Base-by-base conservation (phyloP, 2,797 vertebrate genomes). In the Falco concolor region DNA sequence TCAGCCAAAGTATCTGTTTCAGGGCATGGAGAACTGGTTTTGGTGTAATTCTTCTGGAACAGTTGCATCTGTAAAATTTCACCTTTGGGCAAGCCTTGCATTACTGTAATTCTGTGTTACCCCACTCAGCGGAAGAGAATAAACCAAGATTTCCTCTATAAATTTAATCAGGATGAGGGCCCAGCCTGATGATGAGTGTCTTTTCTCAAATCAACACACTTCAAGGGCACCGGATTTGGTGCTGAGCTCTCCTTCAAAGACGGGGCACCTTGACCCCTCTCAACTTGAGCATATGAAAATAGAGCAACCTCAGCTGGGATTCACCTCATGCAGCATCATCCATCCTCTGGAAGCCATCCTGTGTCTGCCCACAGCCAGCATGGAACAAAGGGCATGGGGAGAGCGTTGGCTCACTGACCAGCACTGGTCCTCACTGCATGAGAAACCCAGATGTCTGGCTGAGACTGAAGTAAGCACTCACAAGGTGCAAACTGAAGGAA, bases 21-120 rank as follows among this genome's bases (percentile, higher is more conserved):
- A 65, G 8, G 10, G 16, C 13, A 30, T 56, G 1, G 1, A 72
- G 25, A 28, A 57, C 19, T 1, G 0, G 5, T 16, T 84, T 84
- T 65, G 9, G 22, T 47, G 21, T 44, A 65, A 65, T 73, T 61
- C 25, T 87, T 78, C 57, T 36, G 34, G 40, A 88, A 75, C 21
- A 90, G 13, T 18, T 52, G 8, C 38, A 67, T 52, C 38, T 57
- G n/a, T 42, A 69, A 36, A 69, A 90, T 59, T 81, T 81, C 38
- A 69, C 6, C 32, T 59, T 38, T 84, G 47, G 30, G 9, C 30
- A 86, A 88, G 61, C 9, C 14, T 64, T 90, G 18, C 13, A 19
- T 27, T 64, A 22, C 47, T 81, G 13, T 88, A 75, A 87, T 47
- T 78, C 27, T 78, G 5, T 56, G 42, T 89, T 68, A 67, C 4